Base-by-base conservation (phyloP, 2,888 invertebrate species). In the Scaptomyza cyrtandrae region DNA sequence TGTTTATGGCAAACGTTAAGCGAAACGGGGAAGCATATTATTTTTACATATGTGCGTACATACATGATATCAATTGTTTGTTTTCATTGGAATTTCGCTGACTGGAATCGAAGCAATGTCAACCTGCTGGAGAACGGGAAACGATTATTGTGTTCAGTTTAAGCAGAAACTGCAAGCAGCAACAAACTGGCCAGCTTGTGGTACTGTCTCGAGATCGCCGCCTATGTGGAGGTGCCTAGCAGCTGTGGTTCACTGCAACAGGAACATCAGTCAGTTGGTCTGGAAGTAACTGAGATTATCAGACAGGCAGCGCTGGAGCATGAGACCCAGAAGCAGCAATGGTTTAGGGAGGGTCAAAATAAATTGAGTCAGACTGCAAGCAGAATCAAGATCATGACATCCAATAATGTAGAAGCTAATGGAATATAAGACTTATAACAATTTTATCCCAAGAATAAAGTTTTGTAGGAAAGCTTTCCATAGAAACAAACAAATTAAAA, bases 301-400 rank as follows among this genome's bases (percentile, higher is more conserved):
- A 45, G 37, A 3, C 63, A 76, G 56, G 87, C 81, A 11, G 83
- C 72, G 0, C 3, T 48, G 19, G 85, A 84, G 39, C 69, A 86
- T 37, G 81, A 84, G 50, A 7, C 14, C 0, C 14, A 46, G 7
- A 84, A 69, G 43, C 64, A 55, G 13, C 58, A 71, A 6, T 44
- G 48, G 19, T 76, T 65, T 31, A 29, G 55, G 11, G 16, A 57
- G 0, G 49, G 27, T 6, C 53, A 60, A 14, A 27, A 52, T 7
- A 43, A 31, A 13, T n/a, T 6, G n/a, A 35, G 43, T 37, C 45
- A 7, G 0, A 11, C 16, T 0, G 9, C 14, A n/a, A 13, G 0
- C 29, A 19, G 19, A 35, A 14, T 3, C 3, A 19, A 11, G 9
- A 44, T 29, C 4, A 9, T 49, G 13, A 3, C 2, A 7, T 35